Evolutionary conservation across 2,797 vertebrate genomes (phyloP).

Genomic region (Balearica regulorum): DNA sequence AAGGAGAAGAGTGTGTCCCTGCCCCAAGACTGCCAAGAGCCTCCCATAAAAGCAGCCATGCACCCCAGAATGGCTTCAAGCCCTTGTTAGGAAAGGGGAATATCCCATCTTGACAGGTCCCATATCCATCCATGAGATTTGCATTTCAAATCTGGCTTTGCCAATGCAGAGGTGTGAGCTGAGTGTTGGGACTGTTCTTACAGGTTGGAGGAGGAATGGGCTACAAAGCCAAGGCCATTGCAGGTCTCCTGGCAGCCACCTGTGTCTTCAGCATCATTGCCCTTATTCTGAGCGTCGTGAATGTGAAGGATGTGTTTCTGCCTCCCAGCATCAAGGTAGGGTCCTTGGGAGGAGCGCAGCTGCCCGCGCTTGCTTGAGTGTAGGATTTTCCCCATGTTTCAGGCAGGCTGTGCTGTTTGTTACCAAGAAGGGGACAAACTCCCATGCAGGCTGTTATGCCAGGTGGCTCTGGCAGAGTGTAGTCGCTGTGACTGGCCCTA

Average conservation of each 20-base stretch:
- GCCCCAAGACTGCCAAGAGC: neutral
- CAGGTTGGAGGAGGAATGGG: constrained; percentile 54
- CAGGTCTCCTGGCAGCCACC: constrained; percentile 26
- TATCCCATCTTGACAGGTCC: neutral
- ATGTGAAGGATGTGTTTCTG: neutral
- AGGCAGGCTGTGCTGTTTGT: neutral
- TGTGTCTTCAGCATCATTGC: constrained; percentile 35
- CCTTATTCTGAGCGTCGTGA: constrained; percentile 14
- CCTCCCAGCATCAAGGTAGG: constrained; percentile 55
- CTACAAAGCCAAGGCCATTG: neutral
- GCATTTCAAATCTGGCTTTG: neutral
- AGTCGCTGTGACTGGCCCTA: neutral
- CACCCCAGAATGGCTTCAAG: neutral
- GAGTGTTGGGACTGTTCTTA: neutral
- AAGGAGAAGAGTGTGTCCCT: neutral
- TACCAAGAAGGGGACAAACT: neutral
- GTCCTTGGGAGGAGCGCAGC: neutral
- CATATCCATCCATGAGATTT: neutral
- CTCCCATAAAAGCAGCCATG: neutral
- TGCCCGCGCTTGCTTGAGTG: fast-evolving
- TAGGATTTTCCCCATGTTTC: neutral
- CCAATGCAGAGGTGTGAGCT: neutral
- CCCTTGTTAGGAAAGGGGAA: neutral
- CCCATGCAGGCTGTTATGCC: constrained; percentile 70
- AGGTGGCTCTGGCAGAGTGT: constrained; percentile 80